Conservation (phyloP, 2,888 invertebrate genomes). For the Synergus japonicus region DNA sequence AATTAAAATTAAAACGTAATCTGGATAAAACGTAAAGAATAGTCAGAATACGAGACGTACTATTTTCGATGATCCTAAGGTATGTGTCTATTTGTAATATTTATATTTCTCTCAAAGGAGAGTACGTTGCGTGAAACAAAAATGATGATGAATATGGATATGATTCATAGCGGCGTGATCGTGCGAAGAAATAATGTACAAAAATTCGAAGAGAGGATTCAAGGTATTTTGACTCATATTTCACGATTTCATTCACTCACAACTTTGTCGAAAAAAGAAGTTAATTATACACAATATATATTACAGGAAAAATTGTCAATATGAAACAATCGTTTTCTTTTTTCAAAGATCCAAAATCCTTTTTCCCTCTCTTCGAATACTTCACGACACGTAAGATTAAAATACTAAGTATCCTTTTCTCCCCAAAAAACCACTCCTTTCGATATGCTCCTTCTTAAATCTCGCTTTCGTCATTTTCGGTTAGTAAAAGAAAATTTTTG, state of each 20-base stretch:
- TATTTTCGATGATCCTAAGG: conserved; percentile 38
- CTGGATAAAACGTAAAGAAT: conserved; percentile 21
- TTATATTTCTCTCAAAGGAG: conserved; percentile 31
- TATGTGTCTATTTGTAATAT: conserved; percentile 23
- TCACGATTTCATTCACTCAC: conserved; percentile 23
- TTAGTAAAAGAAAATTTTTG: conserved; percentile 1
- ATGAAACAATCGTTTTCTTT: conserved; percentile 21
- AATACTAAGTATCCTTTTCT: conserved; percentile 28
- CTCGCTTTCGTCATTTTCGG: conserved; percentile 30
- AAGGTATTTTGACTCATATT: neutral
- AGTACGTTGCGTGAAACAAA: conserved; percentile 22
- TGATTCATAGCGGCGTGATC: conserved; percentile 33
- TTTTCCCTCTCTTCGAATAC: neutral
- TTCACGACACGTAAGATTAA: conserved; percentile 28
- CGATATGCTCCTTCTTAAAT: conserved; percentile 1
- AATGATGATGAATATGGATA: conserved; percentile 31
- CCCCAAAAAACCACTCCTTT: neutral
- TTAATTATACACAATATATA: conserved; percentile 22
- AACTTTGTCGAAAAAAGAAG: conserved; percentile 10
- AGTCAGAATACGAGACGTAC: conserved; percentile 30
- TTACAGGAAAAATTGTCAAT: conserved; percentile 10
- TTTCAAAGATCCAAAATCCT: neutral
- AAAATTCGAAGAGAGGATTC: conserved; percentile 34
- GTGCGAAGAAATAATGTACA: conserved; percentile 42
- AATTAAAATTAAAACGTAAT: conserved; percentile 40